Percentiles rank a stretch among this genome's conserved stretches.
Evolutionary conservation across 2,113 vertebrate species (phyloP).

Genomic region (Siniperca chuatsi): DNA sequence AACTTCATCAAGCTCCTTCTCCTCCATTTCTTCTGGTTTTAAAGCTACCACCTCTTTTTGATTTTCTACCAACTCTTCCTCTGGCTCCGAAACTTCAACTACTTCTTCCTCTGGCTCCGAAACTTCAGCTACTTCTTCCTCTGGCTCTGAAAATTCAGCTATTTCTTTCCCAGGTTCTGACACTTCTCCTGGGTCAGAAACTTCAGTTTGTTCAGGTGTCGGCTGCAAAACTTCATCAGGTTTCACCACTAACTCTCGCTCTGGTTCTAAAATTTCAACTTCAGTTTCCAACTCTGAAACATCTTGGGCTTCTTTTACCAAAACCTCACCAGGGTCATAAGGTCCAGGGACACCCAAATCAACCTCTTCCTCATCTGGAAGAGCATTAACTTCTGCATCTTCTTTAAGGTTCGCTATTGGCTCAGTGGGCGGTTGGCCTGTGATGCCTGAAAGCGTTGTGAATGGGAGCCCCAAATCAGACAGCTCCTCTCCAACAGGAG

Average conservation of each 20-base stretch:
- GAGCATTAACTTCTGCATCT: slow-evolving; percentile 54
- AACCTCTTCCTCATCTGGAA: slow-evolving; percentile 47
- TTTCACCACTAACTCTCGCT: background rate
- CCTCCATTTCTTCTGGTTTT: background rate
- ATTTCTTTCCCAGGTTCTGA: background rate
- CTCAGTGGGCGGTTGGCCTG: slow-evolving; percentile 63
- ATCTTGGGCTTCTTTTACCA: background rate
- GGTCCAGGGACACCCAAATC: background rate
- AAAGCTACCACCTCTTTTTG: background rate
- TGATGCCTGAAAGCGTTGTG: slow-evolving; percentile 61
- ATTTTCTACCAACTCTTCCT: background rate
- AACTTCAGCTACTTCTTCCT: background rate
- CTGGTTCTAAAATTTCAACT: slow-evolving; percentile 17
- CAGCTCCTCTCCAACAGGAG: slow-evolving; percentile 3
- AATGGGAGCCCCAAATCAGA: slow-evolving; percentile 18
- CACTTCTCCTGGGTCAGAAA: background rate
- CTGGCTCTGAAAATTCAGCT: background rate
- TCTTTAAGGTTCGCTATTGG: slow-evolving; percentile 11
- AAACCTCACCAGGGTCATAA: background rate
- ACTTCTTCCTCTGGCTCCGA: background rate
- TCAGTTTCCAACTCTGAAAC: slow-evolving; percentile 26
- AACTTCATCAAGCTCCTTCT: background rate
- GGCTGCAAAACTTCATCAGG: slow-evolving; percentile 28
- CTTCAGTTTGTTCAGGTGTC: slow-evolving; percentile 18
- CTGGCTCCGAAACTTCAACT: background rate